Conservation (phyloP, 2,888 invertebrate species). For the Eupithecia subfuscata region DNA sequence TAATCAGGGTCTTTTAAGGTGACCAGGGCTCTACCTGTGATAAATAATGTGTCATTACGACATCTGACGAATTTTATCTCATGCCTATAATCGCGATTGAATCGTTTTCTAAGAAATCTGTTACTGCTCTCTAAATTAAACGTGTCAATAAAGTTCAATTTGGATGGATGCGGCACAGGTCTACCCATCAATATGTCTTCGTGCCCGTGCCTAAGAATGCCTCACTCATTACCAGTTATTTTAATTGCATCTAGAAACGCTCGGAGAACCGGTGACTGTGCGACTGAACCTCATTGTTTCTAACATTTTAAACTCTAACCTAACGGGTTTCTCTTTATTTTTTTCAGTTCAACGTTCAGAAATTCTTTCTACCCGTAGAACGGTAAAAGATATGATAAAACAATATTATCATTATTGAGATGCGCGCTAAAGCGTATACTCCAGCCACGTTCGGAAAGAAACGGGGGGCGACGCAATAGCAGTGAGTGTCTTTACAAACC, state of each 20-base stretch:
- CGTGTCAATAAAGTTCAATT: neutral
- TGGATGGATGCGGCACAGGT: conserved; percentile 19
- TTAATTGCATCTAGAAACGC: conserved; percentile 61
- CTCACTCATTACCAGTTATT: conserved; percentile 71
- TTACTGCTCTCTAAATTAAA: neutral
- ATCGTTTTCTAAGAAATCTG: neutral
- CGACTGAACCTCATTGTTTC: conserved; percentile 40
- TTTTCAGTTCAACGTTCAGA: neutral
- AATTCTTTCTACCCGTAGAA: neutral
- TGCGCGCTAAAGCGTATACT: too few relatives aligned
- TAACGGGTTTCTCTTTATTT: neutral
- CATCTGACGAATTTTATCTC: neutral
- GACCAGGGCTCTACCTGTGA: too few relatives aligned
- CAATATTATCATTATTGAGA: neutral
- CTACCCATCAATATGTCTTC: conserved; percentile 52
- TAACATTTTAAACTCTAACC: conserved; percentile 7
- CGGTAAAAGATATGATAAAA: neutral
- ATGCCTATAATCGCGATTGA: neutral
- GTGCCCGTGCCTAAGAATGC: conserved; percentile 61
- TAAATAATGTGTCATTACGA: neutral
- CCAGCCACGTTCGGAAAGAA: too few relatives aligned
- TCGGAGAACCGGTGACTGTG: conserved; percentile 42
- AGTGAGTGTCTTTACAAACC: too few relatives aligned
- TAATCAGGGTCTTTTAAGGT: neutral
- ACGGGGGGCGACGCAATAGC: too few relatives aligned